Conservation (phyloP, 2,888 invertebrate genomes). For the Tinea trinotella region DNA sequence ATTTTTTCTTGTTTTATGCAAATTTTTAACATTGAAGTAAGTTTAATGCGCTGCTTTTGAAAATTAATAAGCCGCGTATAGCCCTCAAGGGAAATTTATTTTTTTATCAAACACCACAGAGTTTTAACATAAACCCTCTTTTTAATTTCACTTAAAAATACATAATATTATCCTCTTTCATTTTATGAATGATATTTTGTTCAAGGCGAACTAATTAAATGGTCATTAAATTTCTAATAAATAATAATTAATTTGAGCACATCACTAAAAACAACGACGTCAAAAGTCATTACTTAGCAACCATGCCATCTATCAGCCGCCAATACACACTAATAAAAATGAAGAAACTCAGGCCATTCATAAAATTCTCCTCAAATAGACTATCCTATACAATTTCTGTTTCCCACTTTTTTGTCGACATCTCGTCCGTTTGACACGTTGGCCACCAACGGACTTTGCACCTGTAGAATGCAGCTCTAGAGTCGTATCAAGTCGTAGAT, state of each 20-base stretch:
- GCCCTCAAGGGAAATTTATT: conserved; percentile 47
- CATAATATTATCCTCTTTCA: conserved; percentile 20
- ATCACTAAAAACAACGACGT: too few species aligned
- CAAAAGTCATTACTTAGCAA: too few species aligned
- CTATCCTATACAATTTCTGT: too few species aligned
- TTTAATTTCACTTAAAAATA: conserved; percentile 31
- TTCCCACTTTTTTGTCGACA: conserved; percentile 34
- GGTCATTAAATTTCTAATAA: too few species aligned
- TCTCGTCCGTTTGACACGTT: conserved; percentile 36
- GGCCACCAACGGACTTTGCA: conserved; percentile 58
- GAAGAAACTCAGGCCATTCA: not conserved
- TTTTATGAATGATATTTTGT: conserved; percentile 9
- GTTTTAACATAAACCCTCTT: conserved; percentile 32
- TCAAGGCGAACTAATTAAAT: not conserved
- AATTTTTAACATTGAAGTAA: conserved; percentile 21
- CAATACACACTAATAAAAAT: too few species aligned
- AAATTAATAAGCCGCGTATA: conserved; percentile 41
- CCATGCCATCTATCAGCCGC: too few species aligned
- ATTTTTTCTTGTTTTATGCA: conserved; percentile 18
- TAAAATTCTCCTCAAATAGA: too few species aligned
- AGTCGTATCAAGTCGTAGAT: conserved; percentile 57
- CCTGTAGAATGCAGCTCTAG: conserved; percentile 49
- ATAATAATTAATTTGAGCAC: too few species aligned
- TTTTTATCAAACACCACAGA: conserved; percentile 37
- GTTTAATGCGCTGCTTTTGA: conserved; percentile 27